Percentiles rank a stretch among this genome's conserved stretches.
Conservation (phyloP, 2,797 vertebrate species). For the Fringilla coelebs region DNA sequence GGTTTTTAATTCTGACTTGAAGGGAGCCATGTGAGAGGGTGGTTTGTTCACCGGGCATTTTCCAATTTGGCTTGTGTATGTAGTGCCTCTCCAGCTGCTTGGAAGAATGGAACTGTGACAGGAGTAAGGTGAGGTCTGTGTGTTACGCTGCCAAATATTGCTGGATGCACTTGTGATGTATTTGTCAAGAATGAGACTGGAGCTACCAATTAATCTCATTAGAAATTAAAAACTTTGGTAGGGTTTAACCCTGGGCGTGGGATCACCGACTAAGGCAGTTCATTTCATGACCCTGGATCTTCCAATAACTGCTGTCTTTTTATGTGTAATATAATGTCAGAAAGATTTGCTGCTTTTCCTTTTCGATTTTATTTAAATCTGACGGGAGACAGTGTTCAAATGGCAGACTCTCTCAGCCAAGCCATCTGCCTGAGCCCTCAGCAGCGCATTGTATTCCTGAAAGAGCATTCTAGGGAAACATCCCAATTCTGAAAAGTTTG, state of each 20-base stretch:
- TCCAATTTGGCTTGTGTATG: background rate
- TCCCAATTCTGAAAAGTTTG: constrained; percentile 17
- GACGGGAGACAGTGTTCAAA: background rate
- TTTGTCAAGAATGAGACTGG: background rate
- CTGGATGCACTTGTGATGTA: background rate
- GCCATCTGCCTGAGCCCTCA: constrained; percentile 38
- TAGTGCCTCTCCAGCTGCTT: background rate
- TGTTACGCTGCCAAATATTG: background rate
- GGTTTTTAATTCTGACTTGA: background rate
- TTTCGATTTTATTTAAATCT: background rate
- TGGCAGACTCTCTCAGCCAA: background rate
- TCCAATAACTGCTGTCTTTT: background rate
- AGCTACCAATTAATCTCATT: background rate
- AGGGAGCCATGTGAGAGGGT: background rate
- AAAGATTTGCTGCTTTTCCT: background rate
- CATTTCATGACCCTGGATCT: background rate
- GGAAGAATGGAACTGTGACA: background rate
- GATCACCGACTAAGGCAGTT: background rate
- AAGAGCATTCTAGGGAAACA: background rate
- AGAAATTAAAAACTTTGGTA: background rate
- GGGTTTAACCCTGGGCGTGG: background rate
- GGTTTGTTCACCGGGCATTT: background rate
- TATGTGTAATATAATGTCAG: background rate
- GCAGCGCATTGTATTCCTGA: constrained; percentile 5
- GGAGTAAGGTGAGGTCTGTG: background rate